Base-by-base conservation (phyloP, 2,797 vertebrate genomes). In the Sandelia bainsii region DNA sequence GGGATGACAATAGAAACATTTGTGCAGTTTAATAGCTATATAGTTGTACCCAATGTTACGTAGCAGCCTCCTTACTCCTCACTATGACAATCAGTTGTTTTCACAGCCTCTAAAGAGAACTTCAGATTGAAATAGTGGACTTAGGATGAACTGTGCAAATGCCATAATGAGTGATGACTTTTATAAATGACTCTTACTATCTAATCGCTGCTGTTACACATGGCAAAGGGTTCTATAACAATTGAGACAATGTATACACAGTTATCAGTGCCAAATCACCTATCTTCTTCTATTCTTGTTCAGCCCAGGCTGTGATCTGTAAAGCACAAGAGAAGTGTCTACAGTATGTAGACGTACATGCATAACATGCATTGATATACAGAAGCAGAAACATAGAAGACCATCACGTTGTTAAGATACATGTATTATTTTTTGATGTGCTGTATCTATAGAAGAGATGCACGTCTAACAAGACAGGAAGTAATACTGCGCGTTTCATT, bases 1-100 rank as follows among this genome's bases (percentile, higher is more conserved):
- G 79, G 75, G 67, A 81, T 70, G 75, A 73, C 82, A 83, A 72
- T 67, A 49, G 72, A 67, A 75, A 81, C 70, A 69, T 75, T 80
- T 57, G 42, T 13, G 67, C 62, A 48, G 49, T 76, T 80, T 72
- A 81, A 85, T 82, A 81, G 84, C 66, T 67, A 54, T 29, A 85
- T 82, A 81, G 84, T 64, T 67, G 54, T 29, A 6, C 25, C 59
- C 13, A 50, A 62, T 23, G 32, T 40, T 50, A 63, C 49, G 61
- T 20, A 65, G 19, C 46, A 59, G 40, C 40, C 42, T 58, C 62
- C 14, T 75, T 58, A 72, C 52, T 60, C 19, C 62, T 44, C 11
- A 37, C 48, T n/a, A 10, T 13, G 42, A 39, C 54, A 69, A 48
- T 64, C 48, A 14, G 44, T 48, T 40, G 44, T 48, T 34, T 42